phyloP scores from a whole-genome alignment of 2,113 vertebrate species.

The Nibea albiflora region DNA sequence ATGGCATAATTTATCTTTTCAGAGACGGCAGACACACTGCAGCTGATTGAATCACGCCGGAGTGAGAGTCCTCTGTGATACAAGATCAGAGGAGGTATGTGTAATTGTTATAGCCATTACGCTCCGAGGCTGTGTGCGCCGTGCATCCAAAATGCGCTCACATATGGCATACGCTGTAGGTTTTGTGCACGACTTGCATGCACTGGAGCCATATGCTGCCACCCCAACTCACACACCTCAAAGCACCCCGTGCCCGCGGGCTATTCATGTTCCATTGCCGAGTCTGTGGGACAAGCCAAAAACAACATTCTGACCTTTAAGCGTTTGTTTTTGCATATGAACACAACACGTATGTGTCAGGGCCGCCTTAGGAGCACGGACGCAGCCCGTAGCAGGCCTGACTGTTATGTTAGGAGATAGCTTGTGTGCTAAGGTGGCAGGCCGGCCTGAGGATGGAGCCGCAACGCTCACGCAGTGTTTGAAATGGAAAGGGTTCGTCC shows the following conservation, averaged over 20 bases:
- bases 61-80: constrained; percentile 62
- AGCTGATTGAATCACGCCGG: constrained; percentile 67
- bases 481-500: not conserved
- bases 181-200: constrained; percentile 39
- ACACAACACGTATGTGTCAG: not conserved
- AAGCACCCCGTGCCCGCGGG: constrained; percentile 28
- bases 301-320: constrained; percentile 28
- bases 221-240: constrained; percentile 45
- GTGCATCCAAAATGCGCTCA: constrained; percentile 48
- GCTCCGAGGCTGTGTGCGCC: constrained; percentile 46
- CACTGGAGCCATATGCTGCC: constrained; percentile 59
- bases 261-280: constrained; percentile 27
- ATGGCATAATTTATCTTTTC: constrained; percentile 74
- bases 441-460: not conserved
- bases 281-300: constrained; percentile 12
- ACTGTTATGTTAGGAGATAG: not conserved
- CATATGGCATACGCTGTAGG: constrained; percentile 64
- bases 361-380: not conserved
- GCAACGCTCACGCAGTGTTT: not conserved
- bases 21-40: constrained; percentile 56
- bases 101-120: constrained; percentile 66
- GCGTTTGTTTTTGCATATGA: constrained; percentile 25
- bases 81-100: constrained; percentile 70
- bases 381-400: constrained; percentile 11
- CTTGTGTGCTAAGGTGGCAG: constrained; percentile 8